These are phyloP conservation scores for Microcebus griseorufus DNA, from an alignment of 2,113 vertebrate species.

Conservation along the genomic window DNA sequence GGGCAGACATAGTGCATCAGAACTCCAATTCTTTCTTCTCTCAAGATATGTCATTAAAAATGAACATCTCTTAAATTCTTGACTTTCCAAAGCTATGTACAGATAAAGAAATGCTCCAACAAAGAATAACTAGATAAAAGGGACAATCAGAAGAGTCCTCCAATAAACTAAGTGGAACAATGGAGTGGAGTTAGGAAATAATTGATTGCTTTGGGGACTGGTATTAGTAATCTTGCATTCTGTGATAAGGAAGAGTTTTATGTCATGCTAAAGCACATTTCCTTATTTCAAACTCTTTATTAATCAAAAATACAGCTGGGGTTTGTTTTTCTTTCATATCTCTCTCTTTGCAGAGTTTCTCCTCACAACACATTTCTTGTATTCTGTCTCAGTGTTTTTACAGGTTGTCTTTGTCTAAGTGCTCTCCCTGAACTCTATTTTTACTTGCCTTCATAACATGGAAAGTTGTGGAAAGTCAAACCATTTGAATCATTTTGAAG, in stretches of 20 bases:
- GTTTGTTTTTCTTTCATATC: background rate
- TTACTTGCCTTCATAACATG: background rate
- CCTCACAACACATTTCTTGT: background rate
- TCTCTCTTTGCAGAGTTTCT: background rate
- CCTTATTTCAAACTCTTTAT: constrained; percentile 69
- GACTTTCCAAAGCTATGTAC: background rate
- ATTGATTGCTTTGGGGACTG: background rate
- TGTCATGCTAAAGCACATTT: constrained; percentile 67
- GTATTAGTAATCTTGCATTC: constrained; percentile 54
- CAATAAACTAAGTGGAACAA: background rate
- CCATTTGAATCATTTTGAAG: background rate
- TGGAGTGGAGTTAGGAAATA: background rate
- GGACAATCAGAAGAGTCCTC: background rate
- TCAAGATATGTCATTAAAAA: constrained; percentile 53
- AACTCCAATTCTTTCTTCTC: background rate
- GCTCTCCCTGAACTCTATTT: background rate
- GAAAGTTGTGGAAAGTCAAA: background rate
- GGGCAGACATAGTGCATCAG: background rate
- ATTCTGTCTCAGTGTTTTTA: background rate
- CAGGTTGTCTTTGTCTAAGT: background rate
- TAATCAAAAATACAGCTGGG: background rate
- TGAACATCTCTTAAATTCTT: background rate
- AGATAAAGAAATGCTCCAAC: background rate
- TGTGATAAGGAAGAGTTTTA: constrained; percentile 72
- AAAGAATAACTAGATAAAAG: constrained; percentile 10